Evolutionary conservation across 2,113 vertebrate species (phyloP).

Genomic region (Periophthalmus modestus): DNA sequence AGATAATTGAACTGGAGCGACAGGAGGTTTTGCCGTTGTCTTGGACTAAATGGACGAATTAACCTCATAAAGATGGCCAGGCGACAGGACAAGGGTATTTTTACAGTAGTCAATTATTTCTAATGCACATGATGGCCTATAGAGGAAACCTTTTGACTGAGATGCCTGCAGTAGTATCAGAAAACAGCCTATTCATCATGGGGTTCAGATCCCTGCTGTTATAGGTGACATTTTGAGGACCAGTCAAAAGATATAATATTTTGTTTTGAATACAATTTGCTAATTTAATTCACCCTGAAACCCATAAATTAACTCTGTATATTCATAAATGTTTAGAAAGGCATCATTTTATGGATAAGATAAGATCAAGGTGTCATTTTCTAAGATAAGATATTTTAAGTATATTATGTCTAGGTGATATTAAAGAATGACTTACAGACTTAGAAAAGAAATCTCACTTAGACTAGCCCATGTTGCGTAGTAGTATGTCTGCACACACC

Average conservation of each 20-base stretch:
- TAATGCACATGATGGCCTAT: neutral
- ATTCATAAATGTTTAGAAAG: neutral
- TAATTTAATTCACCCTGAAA: no score
- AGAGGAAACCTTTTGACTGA: neutral
- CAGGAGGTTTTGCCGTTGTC: neutral
- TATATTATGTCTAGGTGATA: no score
- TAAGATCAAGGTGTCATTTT: no score
- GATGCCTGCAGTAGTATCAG: neutral
- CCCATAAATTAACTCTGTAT: neutral
- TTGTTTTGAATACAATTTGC: no score
- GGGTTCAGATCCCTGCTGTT: no score
- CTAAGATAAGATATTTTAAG: no score
- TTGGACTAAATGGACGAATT: neutral
- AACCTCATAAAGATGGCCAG: neutral
- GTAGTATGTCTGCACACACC: neutral
- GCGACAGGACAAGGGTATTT: neutral
- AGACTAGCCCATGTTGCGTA: neutral
- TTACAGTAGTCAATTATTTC: neutral
- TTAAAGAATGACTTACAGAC: no score
- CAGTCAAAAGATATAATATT: no score
- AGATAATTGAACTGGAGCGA: neutral
- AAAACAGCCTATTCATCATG: no score
- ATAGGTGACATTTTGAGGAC: no score
- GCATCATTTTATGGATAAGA: neutral
- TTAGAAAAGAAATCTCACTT: no score